Base-by-base conservation (phyloP, 1,140 invertebrate genomes). In the Drosophila repletoides region DNA sequence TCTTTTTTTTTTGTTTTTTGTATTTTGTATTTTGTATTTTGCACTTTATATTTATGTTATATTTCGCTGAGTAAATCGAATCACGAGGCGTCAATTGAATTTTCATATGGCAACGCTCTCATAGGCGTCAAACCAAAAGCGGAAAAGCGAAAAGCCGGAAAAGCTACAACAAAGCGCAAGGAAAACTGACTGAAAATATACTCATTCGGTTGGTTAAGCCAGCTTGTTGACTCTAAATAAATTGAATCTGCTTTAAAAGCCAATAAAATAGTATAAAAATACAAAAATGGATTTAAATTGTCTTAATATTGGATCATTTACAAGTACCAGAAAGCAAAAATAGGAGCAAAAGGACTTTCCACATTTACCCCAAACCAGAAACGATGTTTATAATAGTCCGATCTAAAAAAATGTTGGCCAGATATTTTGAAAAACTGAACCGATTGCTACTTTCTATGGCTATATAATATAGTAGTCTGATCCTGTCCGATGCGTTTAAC, bases 31-130 rank as follows among this genome's bases (percentile, higher is more conserved):
- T 33, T 24, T 15, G 9, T 17, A n/a, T 28, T 31, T 28, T 48
- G 17, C 2, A 24, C 14, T 21, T 51, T 51, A 24, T 49, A 24
- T 51, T 14, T 5, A 17, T 9, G 51, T n/a, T n/a, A n/a, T n/a
- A n/a, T n/a, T n/a, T n/a, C 15, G 46, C 10, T 19, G 19, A 5
- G 26, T 9, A 59, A 81, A 81, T 72, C 41, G 66, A 81, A 83
- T 83, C 77, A 76, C n/a, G 21, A 22, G 49, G 33, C 59, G 49
- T 49, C 72, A 81, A 81, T 83, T 76, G 53, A 61, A 72, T 83
- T 81, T 80, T 83, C 63, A 76, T 81, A 83, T 76, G 67, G 21
- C 77, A 79, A 36, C 17, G 24, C 33, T 51, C 34, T 60, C 38
- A 64, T 79, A 71, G 66, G 65, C 58, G 26, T 73, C 31, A 52